Conservation (phyloP, 2,888 invertebrate genomes). For the Pterobdella sp. region DNA sequence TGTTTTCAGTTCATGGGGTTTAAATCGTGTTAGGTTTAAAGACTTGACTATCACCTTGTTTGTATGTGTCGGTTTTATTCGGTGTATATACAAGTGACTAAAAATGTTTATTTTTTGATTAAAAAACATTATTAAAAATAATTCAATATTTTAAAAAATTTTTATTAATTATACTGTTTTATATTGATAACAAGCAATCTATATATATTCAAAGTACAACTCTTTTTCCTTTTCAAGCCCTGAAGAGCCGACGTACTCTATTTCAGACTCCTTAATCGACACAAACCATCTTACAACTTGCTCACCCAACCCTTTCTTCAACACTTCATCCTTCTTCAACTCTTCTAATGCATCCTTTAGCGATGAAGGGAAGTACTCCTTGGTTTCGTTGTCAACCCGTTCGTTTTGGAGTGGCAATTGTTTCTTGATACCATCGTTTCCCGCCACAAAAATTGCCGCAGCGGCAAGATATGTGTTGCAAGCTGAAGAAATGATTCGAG, state of each 20-base stretch:
- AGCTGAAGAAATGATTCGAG: slow-evolving; percentile 28
- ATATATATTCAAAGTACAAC: not conserved
- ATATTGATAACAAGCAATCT: no score
- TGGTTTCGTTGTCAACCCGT: not conserved
- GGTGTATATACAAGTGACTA: no score
- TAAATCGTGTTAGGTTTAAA: no score
- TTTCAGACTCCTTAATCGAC: slow-evolving; percentile 11
- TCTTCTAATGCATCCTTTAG: slow-evolving; percentile 33
- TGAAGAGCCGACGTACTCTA: not conserved
- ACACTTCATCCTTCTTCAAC: slow-evolving; percentile 32
- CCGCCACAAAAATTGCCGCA: slow-evolving; percentile 33
- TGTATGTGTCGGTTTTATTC: no score
- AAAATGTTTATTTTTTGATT: no score
- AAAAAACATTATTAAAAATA: no score
- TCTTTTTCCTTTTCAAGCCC: slow-evolving; percentile 6
- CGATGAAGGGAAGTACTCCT: slow-evolving; percentile 10
- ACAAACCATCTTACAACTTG: slow-evolving; percentile 32
- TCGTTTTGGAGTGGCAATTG: slow-evolving; percentile 18
- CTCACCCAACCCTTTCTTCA: slow-evolving; percentile 31
- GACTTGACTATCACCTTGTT: no score
- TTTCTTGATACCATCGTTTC: slow-evolving; percentile 34
- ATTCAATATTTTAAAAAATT: no score
- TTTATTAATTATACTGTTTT: no score
- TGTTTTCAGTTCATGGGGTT: no score
- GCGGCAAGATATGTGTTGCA: slow-evolving; percentile 32